A percentile compares a stretch with the other conserved stretches of the same genome.
phyloP scores from a whole-genome alignment of 2,797 vertebrate species.

The Scleropages formosus region DNA sequence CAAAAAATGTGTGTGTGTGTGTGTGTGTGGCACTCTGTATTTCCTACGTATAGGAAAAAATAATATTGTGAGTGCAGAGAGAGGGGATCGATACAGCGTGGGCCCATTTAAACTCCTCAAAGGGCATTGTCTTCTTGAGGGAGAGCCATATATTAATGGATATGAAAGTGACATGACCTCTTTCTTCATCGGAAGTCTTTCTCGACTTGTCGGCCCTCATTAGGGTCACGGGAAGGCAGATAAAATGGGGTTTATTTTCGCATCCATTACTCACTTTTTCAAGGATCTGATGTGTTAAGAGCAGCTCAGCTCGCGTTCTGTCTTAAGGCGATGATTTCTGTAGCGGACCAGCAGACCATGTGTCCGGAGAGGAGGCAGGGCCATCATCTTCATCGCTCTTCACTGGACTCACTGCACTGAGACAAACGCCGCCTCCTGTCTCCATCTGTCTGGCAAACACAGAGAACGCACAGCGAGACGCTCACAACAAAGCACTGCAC shows the following conservation, averaged over 20 bases:
- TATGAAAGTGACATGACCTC: conserved; percentile 37
- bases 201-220: conserved; percentile 34
- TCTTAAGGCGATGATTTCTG: neutral
- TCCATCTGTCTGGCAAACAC: too few relatives aligned
- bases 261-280: conserved; percentile 16
- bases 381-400: neutral
- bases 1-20: too few relatives aligned
- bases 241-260: neutral
- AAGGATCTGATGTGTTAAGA: neutral
- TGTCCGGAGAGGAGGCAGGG: neutral
- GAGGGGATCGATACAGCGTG: conserved; percentile 3
- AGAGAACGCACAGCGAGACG: too few relatives aligned
- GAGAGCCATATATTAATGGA: conserved; percentile 12
- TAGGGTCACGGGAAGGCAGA: conserved; percentile 27
- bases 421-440: too few relatives aligned
- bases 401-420: too few relatives aligned
- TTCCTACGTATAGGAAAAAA: neutral
- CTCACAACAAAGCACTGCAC: too few relatives aligned
- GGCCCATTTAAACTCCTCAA: neutral
- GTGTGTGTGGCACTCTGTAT: too few relatives aligned
- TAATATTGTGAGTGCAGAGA: neutral
- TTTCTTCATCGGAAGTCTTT: conserved; percentile 31
- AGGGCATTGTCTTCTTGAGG: conserved; percentile 25
- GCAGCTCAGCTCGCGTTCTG: neutral
- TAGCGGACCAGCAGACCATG: neutral